Evolutionary conservation across 2,797 vertebrate genomes (phyloP), one percentile per base, ranked within the genome.

Genomic region (Schizopygopsis malacanthus): DNA sequence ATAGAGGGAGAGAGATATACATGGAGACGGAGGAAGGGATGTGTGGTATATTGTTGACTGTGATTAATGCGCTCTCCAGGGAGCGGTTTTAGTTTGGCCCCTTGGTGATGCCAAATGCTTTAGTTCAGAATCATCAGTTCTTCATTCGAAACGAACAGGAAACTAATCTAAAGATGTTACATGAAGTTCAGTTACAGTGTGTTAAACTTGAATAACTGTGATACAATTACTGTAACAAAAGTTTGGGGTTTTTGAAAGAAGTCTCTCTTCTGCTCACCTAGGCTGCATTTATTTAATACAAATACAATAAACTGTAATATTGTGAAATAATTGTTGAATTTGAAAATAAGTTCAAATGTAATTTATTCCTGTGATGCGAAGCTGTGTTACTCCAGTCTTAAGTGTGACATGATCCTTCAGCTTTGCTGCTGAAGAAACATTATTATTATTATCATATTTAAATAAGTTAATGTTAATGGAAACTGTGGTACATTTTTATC

Each of bases 11-110:
- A 82, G 22, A 82, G 82, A 63, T 22, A 77, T 67, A 33, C 25
- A 80, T 25, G 65, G 25, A 80, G 78, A 76, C 43, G 65, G 77
- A 79, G 81, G 52, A 54, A 50, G 80, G 83, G 80, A 79, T 84
- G 71, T 75, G 73, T 84, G 76, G 45, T 78, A 70, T 71, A 39
- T 71, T 71, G 52, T 41, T 86, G 56, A 56, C 56, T 79, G 50
- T 67, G 41, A 79, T 73, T 83, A 87, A 85, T 75, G 69, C 79
- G 65, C 69, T 87, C 71, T 79, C 16, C 4, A 71, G 81, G 22
- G 70, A 79, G 25, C 4, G 18, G 43, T 59, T 52, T 47, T 59
- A n/a, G 28, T 67, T 73, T 37, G 25, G 43, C 22, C 28, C 18
- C 22, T 79, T 8, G 13, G n/a, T 25, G 43, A 33, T 81, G 50